Evolutionary conservation across 1,140 invertebrate species (phyloP), one percentile per base, ranked within the genome.

Genomic region (Drosophila ohnishii): DNA sequence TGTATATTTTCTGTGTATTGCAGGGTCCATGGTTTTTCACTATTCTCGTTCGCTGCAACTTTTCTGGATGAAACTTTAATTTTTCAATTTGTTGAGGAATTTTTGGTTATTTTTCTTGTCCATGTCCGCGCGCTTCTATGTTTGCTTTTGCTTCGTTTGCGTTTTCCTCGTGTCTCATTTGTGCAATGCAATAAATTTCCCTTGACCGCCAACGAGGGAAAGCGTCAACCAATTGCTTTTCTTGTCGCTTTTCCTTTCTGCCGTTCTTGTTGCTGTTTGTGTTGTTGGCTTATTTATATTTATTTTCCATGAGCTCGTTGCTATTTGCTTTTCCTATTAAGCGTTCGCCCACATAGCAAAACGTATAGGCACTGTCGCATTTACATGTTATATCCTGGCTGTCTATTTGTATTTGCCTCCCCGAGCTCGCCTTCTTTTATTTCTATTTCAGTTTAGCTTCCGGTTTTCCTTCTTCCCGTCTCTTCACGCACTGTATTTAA

Each of bases 181-280:
- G 83, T 82, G 79, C 72, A 83, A 73, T 80, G 83, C 80, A 83
- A 87, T 87, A 87, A 87, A 87, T 87, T 87, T 72, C 62, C 76
- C 72, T 88, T 87, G 84, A 87, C 83, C 79, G 81, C 82, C 82
- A 86, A 85, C 81, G 78, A 80, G 81, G 81, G 82, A 85, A 71
- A 71, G 81, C 81, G 79, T 86, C 84, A 87, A 65, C 70, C 79
- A 42, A 75, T 55, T 65, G 57, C 56, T 61, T 80, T 55, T 47
- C 57, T 75, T 75, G 51, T 50, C 53, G 40, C 39, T 50, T 28
- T 37, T 72, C 47, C 58, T 37, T 53, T 37, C 34, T 37, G 34
- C 50, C 32, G 50, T 53, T 56, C 42, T 37, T 60, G 63, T 70
- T 70, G 42, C 64, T 51, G 71, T 75, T 76, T 47, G 75, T 75